Evolutionary conservation across 2,888 invertebrate genomes (phyloP).

Genomic region (Drosophila ustulata): DNA sequence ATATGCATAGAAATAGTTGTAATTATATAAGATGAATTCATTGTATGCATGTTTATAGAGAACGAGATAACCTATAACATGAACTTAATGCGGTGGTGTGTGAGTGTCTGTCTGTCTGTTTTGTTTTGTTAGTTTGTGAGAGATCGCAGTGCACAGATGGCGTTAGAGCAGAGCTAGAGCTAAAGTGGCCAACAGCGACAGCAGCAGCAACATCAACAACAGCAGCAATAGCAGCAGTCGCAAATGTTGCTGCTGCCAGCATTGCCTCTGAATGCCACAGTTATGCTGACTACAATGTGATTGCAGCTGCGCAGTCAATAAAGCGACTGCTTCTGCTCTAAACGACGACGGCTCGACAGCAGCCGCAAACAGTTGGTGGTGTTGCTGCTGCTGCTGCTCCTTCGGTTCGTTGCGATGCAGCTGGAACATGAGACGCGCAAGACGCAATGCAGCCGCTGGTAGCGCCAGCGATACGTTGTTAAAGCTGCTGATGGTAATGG

Average conservation of each 20-base stretch:
- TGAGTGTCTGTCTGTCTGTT: constrained; percentile 5
- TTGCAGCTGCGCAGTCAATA: constrained; percentile 16
- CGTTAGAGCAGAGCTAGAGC: neutral
- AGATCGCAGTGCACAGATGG: neutral
- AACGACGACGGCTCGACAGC: neutral
- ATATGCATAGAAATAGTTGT: constrained; percentile 6
- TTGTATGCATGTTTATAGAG: constrained; percentile 29
- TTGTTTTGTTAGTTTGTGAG: neutral
- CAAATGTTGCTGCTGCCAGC: constrained; percentile 1
- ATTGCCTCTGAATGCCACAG: constrained; percentile 12
- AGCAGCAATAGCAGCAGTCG: neutral
- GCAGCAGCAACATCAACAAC: constrained; percentile 12
- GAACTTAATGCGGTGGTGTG: constrained; percentile 66
- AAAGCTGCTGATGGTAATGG: constrained; percentile 77
- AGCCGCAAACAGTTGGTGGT: constrained; percentile 5
- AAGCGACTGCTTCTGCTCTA: constrained; percentile 11
- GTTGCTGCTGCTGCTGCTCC: constrained; percentile 17
- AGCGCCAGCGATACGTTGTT: constrained; percentile 66
- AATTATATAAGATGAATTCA: constrained; percentile 16
- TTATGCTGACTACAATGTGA: neutral
- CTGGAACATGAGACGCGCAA: constrained; percentile 39
- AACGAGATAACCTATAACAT: constrained; percentile 42
- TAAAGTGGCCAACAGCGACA: constrained; percentile 4
- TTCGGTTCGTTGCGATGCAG: constrained; percentile 21
- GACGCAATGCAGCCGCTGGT: constrained; percentile 39